Evolutionary conservation across 2,888 invertebrate genomes (phyloP).

Genomic region (Cephus pygmeus): DNA sequence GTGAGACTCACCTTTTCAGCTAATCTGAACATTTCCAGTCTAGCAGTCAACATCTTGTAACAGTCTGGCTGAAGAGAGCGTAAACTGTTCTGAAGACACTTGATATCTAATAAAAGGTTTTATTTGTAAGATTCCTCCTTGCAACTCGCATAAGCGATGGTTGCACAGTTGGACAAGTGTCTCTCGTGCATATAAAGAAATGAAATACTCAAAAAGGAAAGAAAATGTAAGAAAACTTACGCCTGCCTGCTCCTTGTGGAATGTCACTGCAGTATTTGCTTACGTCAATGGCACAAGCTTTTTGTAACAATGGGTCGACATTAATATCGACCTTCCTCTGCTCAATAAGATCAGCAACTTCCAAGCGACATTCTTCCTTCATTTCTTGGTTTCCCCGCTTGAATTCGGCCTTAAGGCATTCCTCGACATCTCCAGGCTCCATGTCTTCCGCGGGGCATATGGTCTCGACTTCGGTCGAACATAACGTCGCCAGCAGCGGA

Average conservation of each 20-base stretch:
- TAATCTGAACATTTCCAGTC: constrained; percentile 92
- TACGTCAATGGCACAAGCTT: constrained; percentile 88
- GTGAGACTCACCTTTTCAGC: constrained; percentile 76
- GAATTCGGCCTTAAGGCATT: constrained; percentile 82
- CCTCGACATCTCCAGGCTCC: constrained; percentile 77
- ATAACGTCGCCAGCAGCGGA: constrained; percentile 85
- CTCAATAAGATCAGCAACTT: constrained; percentile 89
- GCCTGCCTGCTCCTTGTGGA: constrained; percentile 89
- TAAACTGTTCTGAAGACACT: constrained; percentile 79
- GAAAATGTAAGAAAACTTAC: constrained; percentile 70
- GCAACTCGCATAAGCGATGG: not conserved
- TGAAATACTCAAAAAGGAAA: not conserved
- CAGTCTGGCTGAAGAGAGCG: constrained; percentile 82
- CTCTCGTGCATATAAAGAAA: not conserved
- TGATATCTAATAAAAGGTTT: constrained; percentile 73
- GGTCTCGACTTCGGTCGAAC: constrained; percentile 73
- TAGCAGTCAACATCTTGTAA: constrained; percentile 79
- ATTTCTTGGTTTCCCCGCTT: constrained; percentile 80
- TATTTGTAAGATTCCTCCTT: not conserved
- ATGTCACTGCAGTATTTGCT: constrained; percentile 83
- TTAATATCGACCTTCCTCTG: constrained; percentile 94
- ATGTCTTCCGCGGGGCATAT: constrained; percentile 69
- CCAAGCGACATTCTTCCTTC: constrained; percentile 81
- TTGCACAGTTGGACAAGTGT: constrained; percentile 9
- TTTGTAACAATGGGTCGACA: constrained; percentile 90